Conservation (phyloP, 2,888 invertebrate genomes). For the Brenthis ino region DNA sequence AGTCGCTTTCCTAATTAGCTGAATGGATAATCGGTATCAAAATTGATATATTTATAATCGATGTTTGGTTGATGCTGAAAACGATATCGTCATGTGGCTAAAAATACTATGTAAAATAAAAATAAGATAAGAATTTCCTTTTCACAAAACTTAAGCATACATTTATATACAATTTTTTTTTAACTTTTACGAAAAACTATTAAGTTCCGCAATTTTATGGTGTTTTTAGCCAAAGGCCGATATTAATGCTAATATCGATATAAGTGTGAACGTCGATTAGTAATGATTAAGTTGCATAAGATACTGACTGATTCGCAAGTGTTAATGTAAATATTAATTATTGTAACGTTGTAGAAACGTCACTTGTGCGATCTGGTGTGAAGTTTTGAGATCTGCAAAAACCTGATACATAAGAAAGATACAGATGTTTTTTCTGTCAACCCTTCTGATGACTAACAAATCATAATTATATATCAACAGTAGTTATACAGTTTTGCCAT, state of each 20-base stretch:
- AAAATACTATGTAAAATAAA: slow-evolving; percentile 5
- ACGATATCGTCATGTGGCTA: slow-evolving; percentile 9
- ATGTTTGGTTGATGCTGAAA: slow-evolving; percentile 9
- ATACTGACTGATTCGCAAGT: slow-evolving; percentile 76
- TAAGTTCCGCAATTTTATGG: not conserved
- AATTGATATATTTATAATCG: slow-evolving; percentile 19
- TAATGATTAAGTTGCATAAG: slow-evolving; percentile 52
- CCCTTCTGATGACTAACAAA: not conserved
- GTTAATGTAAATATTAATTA: slow-evolving; percentile 79
- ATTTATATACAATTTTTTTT: not conserved
- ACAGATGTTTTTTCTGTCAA: slow-evolving; percentile 25
- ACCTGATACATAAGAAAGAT: slow-evolving; percentile 5
- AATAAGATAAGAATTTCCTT: not conserved
- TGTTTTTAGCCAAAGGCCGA: not conserved
- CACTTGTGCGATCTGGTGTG: slow-evolving; percentile 39
- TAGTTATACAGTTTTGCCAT: not conserved
- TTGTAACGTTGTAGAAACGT: slow-evolving; percentile 43
- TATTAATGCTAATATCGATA: slow-evolving; percentile 10
- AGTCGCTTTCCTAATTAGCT: slow-evolving; percentile 53
- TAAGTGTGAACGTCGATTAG: slow-evolving; percentile 39
- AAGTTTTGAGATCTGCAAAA: slow-evolving; percentile 11
- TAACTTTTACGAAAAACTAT: not conserved
- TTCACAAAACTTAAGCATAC: not conserved
- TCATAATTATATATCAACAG: not conserved
- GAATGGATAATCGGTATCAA: slow-evolving; percentile 22